phyloP scores from a whole-genome alignment of 2,113 vertebrate genomes.

The Gorsachius goisagi region DNA sequence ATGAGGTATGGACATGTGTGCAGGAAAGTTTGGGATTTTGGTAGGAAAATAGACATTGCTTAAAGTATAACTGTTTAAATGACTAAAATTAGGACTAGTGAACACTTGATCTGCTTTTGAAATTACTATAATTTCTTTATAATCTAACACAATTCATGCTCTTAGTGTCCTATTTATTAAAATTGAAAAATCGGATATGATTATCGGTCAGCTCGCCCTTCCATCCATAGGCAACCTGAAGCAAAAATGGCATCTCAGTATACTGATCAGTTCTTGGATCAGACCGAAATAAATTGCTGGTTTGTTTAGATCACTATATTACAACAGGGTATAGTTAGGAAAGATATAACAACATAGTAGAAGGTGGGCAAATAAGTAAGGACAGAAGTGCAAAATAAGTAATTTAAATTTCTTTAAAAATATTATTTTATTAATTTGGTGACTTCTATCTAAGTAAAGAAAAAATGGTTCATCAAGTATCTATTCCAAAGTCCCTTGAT shows the following conservation, averaged over 20 bases:
- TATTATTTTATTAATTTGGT: neutral
- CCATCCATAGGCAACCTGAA: neutral
- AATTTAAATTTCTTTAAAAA: neutral
- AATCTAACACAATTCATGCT: neutral
- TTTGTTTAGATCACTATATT: neutral
- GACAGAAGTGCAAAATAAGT: neutral
- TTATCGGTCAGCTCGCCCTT: neutral
- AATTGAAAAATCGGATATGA: neutral
- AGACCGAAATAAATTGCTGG: neutral
- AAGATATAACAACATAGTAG: neutral
- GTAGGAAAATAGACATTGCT: neutral
- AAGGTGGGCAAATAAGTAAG: neutral
- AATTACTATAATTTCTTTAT: neutral
- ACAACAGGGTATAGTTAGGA: neutral
- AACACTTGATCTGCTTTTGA: neutral
- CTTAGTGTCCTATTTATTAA: neutral
- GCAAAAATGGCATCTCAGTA: neutral
- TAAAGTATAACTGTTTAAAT: neutral
- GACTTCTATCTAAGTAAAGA: neutral
- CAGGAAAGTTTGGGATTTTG: neutral
- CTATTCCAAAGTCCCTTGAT: neutral
- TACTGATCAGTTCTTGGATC: neutral
- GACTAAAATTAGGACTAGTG: constrained; percentile 43
- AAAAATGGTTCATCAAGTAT: neutral
- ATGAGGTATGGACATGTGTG: constrained; percentile 2